These are phyloP conservation scores for Dipodomys spectabilis DNA, from an alignment of 2,113 vertebrate genomes.

Conservation along the genomic window DNA sequence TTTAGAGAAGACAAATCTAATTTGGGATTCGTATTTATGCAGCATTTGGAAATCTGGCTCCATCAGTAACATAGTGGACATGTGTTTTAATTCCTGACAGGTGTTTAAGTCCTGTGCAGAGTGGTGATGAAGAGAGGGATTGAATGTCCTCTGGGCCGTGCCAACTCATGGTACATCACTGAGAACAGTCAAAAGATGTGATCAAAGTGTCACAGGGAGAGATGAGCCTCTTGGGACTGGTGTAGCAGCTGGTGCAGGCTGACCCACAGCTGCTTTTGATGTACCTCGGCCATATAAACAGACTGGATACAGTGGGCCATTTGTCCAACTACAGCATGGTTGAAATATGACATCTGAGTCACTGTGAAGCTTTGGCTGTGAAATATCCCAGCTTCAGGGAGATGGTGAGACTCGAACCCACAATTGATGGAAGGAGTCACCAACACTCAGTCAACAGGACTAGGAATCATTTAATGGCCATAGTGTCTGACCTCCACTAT, in stretches of 20 bases:
- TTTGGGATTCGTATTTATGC: not conserved
- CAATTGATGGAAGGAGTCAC: no score
- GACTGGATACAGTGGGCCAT: not conserved
- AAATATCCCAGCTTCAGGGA: no score
- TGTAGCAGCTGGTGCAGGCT: not conserved
- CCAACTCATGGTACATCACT: no score
- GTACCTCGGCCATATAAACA: not conserved
- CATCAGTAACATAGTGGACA: not conserved
- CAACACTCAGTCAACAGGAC: no score
- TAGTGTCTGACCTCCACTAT: no score
- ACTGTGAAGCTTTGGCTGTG: not conserved
- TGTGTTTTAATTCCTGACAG: not conserved
- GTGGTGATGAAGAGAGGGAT: not conserved
- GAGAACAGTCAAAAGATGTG: not conserved
- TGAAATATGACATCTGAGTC: not conserved
- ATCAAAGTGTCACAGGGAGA: not conserved
- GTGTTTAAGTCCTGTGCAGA: not conserved
- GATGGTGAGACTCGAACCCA: no score
- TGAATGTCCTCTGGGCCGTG: not conserved
- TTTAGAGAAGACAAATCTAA: not conserved
- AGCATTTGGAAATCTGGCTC: not conserved
- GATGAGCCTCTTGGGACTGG: not conserved
- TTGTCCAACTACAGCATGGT: fast-evolving
- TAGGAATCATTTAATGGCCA: no score
- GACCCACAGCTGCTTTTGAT: not conserved